Evolutionary conservation across 2,113 vertebrate genomes (phyloP).

Genomic region (Syngnathus typhle): DNA sequence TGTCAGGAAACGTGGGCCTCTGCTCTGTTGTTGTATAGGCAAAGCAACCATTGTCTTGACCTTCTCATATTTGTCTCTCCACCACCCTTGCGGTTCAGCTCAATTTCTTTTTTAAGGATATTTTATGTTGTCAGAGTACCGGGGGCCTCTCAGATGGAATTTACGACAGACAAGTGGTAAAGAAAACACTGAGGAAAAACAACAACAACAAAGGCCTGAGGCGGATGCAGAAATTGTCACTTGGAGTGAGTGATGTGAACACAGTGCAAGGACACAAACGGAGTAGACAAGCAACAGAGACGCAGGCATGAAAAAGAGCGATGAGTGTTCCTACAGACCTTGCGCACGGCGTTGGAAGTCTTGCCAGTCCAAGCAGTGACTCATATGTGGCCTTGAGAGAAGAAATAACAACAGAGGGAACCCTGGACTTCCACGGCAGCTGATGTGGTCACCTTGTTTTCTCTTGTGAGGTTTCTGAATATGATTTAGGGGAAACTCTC

Average conservation of each 20-base stretch:
- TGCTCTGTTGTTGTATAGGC: constrained; percentile 44
- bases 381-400: constrained; percentile 59
- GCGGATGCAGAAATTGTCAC: constrained; percentile 37
- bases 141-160: constrained; percentile 43
- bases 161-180: constrained; percentile 49
- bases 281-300: constrained; percentile 11
- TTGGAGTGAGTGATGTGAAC: constrained; percentile 4
- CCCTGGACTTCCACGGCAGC: constrained; percentile 61
- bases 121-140: constrained; percentile 43
- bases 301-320: constrained; percentile 20
- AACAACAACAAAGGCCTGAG: constrained; percentile 27
- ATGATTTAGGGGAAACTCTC: constrained; percentile 63
- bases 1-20: constrained; percentile 40
- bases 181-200: constrained; percentile 1
- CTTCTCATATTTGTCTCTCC: constrained; percentile 57
- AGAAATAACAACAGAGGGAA: constrained; percentile 63
- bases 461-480: constrained; percentile 60
- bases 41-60: constrained; percentile 51
- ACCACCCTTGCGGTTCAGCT: constrained; percentile 56
- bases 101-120: constrained; percentile 54
- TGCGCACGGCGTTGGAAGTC: constrained; percentile 34
- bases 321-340: constrained; percentile 32
- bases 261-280: constrained; percentile 9
- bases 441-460: constrained; percentile 64
- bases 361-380: constrained; percentile 63